phyloP scores from a whole-genome alignment of 1,140 invertebrate genomes.

The Eulimnadia texana region DNA sequence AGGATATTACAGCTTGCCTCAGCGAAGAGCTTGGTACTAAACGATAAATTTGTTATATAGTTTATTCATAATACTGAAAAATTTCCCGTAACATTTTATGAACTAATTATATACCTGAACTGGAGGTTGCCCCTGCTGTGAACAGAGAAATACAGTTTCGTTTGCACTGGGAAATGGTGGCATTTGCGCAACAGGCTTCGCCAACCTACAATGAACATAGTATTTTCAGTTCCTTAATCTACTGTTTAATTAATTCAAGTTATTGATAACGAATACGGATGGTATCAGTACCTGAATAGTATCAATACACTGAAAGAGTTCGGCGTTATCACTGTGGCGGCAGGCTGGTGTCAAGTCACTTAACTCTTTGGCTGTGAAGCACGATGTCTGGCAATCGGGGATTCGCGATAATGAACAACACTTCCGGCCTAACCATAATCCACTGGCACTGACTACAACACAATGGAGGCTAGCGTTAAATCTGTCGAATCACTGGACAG shows the following conservation, averaged over 20 bases:
- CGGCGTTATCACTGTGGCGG: conserved; percentile 7
- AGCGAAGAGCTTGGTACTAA: not conserved
- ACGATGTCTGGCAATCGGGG: conserved; percentile 8
- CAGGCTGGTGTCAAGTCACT: conserved; percentile 1
- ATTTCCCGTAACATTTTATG: too few relatives aligned
- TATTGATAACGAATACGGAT: too few relatives aligned
- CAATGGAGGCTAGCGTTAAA: not conserved
- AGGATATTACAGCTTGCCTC: not conserved
- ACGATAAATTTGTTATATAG: too few relatives aligned
- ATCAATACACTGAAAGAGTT: conserved; percentile 10
- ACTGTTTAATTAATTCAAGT: too few relatives aligned
- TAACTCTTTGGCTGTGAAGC: conserved; percentile 9
- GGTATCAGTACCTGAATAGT: conserved; percentile 1
- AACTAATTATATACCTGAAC: not conserved
- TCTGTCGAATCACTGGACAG: too few relatives aligned
- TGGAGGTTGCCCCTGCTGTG: not conserved
- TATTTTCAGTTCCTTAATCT: too few relatives aligned
- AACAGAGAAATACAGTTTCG: not conserved
- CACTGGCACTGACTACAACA: not conserved
- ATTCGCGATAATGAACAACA: conserved; percentile 9
- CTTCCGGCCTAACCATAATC: not conserved
- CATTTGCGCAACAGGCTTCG: conserved; percentile 11
- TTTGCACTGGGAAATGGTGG: not conserved
- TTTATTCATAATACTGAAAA: too few relatives aligned
- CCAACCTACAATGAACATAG: conserved; percentile 6